A percentile compares a stretch with the other conserved stretches of the same genome.
Conservation (phyloP, 2,888 invertebrate genomes). For the Eupeodes luniger region DNA sequence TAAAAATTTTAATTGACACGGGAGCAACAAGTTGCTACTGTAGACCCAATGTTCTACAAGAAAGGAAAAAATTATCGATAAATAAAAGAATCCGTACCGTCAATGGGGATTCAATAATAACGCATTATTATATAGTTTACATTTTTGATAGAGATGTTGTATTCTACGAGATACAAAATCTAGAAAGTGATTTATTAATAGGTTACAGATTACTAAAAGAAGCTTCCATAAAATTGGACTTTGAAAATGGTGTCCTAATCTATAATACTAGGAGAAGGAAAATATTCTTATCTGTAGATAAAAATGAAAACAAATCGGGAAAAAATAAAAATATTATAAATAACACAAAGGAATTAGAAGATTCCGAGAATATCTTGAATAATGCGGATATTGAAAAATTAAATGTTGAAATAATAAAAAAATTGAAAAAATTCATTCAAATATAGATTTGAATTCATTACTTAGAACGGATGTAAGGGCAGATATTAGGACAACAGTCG, state of each 20-base stretch:
- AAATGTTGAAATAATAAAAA: background rate
- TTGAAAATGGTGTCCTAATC: background rate
- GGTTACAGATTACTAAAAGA: background rate
- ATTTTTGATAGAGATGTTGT: constrained; percentile 1
- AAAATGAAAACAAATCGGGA: background rate
- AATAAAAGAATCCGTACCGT: constrained; percentile 14
- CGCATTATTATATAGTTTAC: background rate
- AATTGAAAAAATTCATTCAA: background rate
- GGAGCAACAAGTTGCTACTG: constrained; percentile 12
- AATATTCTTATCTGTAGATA: background rate
- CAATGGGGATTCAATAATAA: constrained; percentile 20
- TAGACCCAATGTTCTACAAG: background rate
- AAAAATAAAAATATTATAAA: background rate
- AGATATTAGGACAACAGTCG: too few species aligned
- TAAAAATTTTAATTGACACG: constrained; percentile 24
- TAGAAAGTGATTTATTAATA: constrained; percentile 5
- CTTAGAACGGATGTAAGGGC: too few species aligned
- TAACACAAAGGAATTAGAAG: background rate
- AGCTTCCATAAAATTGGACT: background rate
- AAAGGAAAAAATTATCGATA: background rate
- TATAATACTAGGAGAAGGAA: background rate
- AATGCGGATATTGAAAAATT: background rate
- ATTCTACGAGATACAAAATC: constrained; percentile 13
- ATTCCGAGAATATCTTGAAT: background rate
- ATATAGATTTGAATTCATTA: background rate